Evolutionary conservation across 2,888 invertebrate species (phyloP).

Genomic region (Leptopilina drosophilae): DNA sequence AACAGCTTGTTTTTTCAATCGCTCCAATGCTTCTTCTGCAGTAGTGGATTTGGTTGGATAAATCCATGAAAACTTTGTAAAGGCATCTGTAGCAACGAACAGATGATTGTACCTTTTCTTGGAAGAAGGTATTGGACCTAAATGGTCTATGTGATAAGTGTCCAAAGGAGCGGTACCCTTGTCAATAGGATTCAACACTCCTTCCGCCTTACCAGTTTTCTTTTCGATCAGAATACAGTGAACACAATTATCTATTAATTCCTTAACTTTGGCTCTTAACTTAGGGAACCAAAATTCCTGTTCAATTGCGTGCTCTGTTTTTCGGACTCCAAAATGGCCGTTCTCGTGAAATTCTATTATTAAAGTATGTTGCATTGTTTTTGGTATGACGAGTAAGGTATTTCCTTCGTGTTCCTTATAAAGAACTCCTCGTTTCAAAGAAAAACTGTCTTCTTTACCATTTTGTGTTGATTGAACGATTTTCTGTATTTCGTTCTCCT

Average conservation of each 20-base stretch:
- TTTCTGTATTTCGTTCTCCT: not conserved
- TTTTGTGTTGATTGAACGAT: not conserved
- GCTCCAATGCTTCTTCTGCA: too few relatives aligned
- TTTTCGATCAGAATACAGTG: conserved; percentile 61
- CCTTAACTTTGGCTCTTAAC: not conserved
- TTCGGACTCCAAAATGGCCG: not conserved
- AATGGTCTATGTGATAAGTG: conserved; percentile 67
- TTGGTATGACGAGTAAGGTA: conserved; percentile 38
- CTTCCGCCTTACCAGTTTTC: conserved; percentile 65
- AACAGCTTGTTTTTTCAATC: too few relatives aligned
- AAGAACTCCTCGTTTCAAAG: conserved; percentile 35
- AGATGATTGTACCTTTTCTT: conserved; percentile 65
- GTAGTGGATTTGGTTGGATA: too few relatives aligned
- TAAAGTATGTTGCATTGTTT: conserved; percentile 40
- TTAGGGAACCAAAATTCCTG: not conserved
- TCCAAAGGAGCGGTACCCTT: conserved; percentile 65
- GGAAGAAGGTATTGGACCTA: conserved; percentile 66
- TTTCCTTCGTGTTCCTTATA: conserved; percentile 35
- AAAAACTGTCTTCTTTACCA: not conserved
- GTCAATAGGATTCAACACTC: conserved; percentile 60
- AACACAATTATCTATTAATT: conserved; percentile 55
- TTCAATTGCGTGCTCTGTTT: not conserved
- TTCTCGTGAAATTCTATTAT: not conserved
- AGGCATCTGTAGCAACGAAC: conserved; percentile 56
- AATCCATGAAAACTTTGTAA: too few relatives aligned